Evolutionary conservation across 1,140 invertebrate species (phyloP), one percentile per base, ranked within the genome.

Genomic region (Phymorhynchus buccinoides): DNA sequence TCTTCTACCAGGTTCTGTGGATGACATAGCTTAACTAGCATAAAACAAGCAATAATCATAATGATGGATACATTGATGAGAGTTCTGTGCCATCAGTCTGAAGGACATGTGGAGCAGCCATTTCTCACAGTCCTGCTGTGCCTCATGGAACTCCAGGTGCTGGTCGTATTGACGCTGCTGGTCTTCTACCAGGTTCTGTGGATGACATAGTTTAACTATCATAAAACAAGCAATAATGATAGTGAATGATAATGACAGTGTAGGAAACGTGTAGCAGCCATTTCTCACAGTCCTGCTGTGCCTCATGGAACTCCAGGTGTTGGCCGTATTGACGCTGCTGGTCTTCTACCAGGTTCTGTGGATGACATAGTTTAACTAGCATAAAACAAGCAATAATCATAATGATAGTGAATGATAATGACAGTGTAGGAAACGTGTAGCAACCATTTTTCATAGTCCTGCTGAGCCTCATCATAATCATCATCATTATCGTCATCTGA

Each of bases 51-150:
- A n/a, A n/a, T n/a, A n/a, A n/a, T n/a, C n/a, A n/a, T n/a, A n/a
- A n/a, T n/a, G n/a, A n/a, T n/a, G n/a, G n/a, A n/a, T n/a, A 98
- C 98, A 90, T 98, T 98, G 16, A 98, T n/a, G 94, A 0, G 97
- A 98, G 92, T 99, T 99, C 90, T 99, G 97, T 0, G 97, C 97
- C 97, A 99, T 99, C 0, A 99, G 94, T 91, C 97, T 97, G 95
- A 98, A 98, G 1, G 97, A 98, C 80, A 97, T 97, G 93, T 98
- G 97, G 37, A 99, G 93, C 37, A 99, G 92, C 98, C 98, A 99
- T 92, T 98, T 98, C 94, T 99, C 98, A 0, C 96, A 97, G 86
- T 99, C 97, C 94, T 99, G 98, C 16, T 99, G 93, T 18, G 96
- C 96, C 90, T 96, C 95, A 86, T 98, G 97, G 91, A 99, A 99